Percentiles rank a stretch among this genome's conserved stretches.
Evolutionary conservation across 2,797 vertebrate species (phyloP).

Genomic region (Garrulus glandarius): DNA sequence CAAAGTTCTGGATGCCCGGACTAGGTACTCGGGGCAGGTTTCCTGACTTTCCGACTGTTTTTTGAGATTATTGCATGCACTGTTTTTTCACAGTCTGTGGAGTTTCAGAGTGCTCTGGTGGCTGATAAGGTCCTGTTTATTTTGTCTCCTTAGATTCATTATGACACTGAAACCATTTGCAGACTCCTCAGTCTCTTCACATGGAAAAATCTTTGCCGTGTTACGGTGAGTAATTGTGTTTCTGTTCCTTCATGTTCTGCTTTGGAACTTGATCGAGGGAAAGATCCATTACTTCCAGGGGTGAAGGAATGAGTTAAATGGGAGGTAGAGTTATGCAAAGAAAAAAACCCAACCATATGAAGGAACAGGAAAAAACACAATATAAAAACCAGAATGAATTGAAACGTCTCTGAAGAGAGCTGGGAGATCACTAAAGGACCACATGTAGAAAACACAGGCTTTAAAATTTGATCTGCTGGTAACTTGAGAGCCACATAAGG

Average conservation of each 20-base stretch:
- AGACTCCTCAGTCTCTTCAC: slow-evolving; percentile 74
- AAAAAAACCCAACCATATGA: not conserved
- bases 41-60: not conserved
- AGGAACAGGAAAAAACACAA: not conserved
- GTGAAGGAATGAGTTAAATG: not conserved
- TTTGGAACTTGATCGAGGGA: not conserved
- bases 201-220: slow-evolving; percentile 86
- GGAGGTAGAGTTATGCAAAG: not conserved
- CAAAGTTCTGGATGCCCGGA: not conserved
- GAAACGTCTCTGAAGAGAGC: not conserved
- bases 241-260: not conserved
- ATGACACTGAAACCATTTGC: slow-evolving; percentile 85
- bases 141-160: slow-evolving; percentile 78
- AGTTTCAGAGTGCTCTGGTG: not conserved
- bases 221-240: slow-evolving; percentile 81
- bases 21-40: not conserved
- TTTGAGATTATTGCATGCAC: not conserved
- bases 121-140: not conserved
- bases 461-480: not conserved
- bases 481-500: not conserved
- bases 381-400: not conserved
- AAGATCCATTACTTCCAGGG: not conserved
- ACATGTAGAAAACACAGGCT: not conserved
- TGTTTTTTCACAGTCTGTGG: not conserved
- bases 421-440: not conserved